phyloP scores from a whole-genome alignment of 2,888 invertebrate genomes.

The Ganaspis brasiliensis region DNA sequence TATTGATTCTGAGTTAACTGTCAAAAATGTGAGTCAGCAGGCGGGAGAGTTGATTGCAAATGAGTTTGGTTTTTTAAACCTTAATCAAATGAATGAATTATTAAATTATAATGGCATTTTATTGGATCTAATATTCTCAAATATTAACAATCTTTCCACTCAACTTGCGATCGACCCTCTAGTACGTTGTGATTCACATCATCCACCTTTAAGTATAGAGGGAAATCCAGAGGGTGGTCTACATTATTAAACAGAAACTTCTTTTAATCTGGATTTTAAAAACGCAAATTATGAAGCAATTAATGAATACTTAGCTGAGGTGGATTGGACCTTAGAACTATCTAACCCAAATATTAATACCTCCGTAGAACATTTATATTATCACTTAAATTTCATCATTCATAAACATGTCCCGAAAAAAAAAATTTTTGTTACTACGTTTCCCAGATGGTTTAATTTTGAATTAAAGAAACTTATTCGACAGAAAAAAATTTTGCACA shows the following conservation, averaged over 20 bases:
- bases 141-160: not conserved
- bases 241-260: no score
- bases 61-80: constrained; percentile 6
- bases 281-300: constrained; percentile 19
- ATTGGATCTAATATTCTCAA: constrained; percentile 13
- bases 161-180: constrained; percentile 16
- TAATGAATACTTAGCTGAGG: not conserved
- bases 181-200: not conserved
- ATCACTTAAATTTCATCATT: not conserved
- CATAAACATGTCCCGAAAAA: not conserved
- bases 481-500: no score
- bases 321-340: not conserved
- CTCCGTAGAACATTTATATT: not conserved
- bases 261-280: not conserved
- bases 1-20: not conserved
- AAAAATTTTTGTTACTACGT: not conserved
- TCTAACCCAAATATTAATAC: not conserved
- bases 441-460: not conserved
- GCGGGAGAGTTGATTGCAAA: not conserved
- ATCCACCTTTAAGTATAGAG: constrained; percentile 1
- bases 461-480: not conserved
- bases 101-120: not conserved
- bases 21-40: not conserved
- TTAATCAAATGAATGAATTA: not conserved
- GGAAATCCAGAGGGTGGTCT: not conserved